phyloP scores from a whole-genome alignment of 2,888 invertebrate species.

The Dione juno region DNA sequence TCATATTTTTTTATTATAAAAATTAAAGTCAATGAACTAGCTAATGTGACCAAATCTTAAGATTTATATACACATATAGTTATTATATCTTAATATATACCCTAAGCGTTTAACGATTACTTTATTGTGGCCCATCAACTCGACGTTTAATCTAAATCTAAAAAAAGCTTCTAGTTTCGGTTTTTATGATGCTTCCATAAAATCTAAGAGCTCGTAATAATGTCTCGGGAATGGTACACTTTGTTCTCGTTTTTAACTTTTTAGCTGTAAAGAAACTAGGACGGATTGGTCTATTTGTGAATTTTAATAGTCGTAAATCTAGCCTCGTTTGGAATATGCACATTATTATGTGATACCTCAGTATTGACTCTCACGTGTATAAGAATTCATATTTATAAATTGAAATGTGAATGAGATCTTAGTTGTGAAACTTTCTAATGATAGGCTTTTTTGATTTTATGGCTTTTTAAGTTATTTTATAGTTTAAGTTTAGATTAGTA shows the following conservation, averaged over 20 bases:
- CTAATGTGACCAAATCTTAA: not conserved
- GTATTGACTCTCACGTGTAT: constrained; percentile 37
- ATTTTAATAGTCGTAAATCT: constrained; percentile 64
- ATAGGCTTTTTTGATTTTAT: constrained; percentile 5
- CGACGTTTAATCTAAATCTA: constrained; percentile 61
- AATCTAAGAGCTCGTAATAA: constrained; percentile 70
- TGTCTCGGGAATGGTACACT: constrained; percentile 52
- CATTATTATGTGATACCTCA: constrained; percentile 36
- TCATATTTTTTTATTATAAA: not conserved
- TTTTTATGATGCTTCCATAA: constrained; percentile 73
- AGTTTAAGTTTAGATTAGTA: not conserved
- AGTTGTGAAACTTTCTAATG: constrained; percentile 12
- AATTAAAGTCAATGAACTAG: not conserved
- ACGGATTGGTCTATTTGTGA: constrained; percentile 66
- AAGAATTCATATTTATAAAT: constrained; percentile 16
- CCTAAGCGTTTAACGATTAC: constrained; percentile 55
- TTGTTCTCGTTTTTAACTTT: constrained; percentile 59
- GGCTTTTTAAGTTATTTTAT: constrained; percentile 1
- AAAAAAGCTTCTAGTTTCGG: constrained; percentile 68
- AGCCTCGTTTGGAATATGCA: constrained; percentile 54
- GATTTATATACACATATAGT: constrained; percentile 23
- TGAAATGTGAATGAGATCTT: constrained; percentile 4
- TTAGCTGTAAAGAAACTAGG: constrained; percentile 58
- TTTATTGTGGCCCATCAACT: constrained; percentile 60
- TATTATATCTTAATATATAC: constrained; percentile 41